phyloP scores from a whole-genome alignment of 2,113 vertebrate genomes.

The Dicerorhinus sumatrensis region DNA sequence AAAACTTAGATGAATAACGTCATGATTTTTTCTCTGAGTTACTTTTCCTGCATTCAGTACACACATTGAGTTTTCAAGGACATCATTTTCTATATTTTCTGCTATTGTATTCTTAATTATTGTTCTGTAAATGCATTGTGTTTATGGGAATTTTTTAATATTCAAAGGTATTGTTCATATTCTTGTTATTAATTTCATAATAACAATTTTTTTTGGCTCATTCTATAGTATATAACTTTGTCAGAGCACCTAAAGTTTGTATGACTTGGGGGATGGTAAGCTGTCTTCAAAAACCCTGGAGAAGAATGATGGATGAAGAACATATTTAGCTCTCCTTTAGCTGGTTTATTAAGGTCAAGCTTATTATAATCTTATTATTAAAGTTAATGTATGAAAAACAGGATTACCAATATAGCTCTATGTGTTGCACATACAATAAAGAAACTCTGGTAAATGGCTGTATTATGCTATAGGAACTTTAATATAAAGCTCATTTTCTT shows the following conservation, averaged over 20 bases:
- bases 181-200: conserved; percentile 15
- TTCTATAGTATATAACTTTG: background rate
- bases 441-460: background rate
- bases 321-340: background rate
- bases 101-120: conserved; percentile 36
- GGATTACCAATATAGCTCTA: background rate
- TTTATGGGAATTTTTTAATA: background rate
- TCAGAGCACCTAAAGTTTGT: background rate
- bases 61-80: background rate
- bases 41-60: conserved; percentile 13
- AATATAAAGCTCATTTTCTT: conserved; percentile 46
- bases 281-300: background rate
- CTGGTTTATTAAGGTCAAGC: background rate
- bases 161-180: background rate
- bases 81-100: conserved; percentile 29
- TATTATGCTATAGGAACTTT: background rate
- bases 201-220: background rate
- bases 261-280: background rate
- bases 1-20: background rate
- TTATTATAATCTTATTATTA: background rate
- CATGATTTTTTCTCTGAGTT: background rate
- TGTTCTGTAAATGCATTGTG: background rate
- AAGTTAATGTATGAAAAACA: conserved; percentile 17
- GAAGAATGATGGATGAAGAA: background rate
- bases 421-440: background rate